Base-by-base conservation (phyloP, 2,797 vertebrate genomes). In the Chiroxiphia lanceolata region DNA sequence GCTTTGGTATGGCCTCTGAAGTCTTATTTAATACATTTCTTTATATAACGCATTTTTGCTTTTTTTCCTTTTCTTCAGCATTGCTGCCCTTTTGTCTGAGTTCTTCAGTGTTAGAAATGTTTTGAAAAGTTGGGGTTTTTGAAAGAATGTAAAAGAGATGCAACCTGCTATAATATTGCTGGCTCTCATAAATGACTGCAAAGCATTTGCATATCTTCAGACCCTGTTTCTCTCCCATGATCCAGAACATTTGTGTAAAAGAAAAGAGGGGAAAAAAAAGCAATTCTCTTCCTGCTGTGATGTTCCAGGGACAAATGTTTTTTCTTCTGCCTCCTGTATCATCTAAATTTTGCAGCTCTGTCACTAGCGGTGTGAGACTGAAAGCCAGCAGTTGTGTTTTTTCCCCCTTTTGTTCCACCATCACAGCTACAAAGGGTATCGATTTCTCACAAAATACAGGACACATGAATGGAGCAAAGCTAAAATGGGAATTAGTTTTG, bases 41-140 rank as follows among this genome's bases (percentile, higher is more conserved):
- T 96, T 96, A 74, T 77, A 9, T 93, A 94, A 94, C 47, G 31
- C 15, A 15, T 60, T 87, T 69, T 80, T 70, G 48, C 59, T 65
- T 86, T 59, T 19, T 68, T 78, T 57, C 68, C 87, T 60, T 23
- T 71, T 72, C 56, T 60, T 4, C 64, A 65, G 80, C 36, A 36
- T 57, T 1, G 6, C 72, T 95, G 87, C 83, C 83, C 83, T 94
- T 96, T 94, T 94, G 78, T 94, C 83, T 83, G 63, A 90, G 74
- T 67, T 79, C 34, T 61, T 75, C n/a, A 4, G 17, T 36, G 54
- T 68, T 77, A 67, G 70, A 81, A 90, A 72, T 90, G 67, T 90
- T 91, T 94, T 90, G 68, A 94, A 95, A 92, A 88, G 87, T n/a
- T 69, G 20, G 3, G 19, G 1, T n/a, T 67, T 78, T 71, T 31